Percentiles rank a stretch among this genome's conserved stretches.
Conservation (phyloP, 2,113 vertebrate genomes). For the Pteruthius melanotis region DNA sequence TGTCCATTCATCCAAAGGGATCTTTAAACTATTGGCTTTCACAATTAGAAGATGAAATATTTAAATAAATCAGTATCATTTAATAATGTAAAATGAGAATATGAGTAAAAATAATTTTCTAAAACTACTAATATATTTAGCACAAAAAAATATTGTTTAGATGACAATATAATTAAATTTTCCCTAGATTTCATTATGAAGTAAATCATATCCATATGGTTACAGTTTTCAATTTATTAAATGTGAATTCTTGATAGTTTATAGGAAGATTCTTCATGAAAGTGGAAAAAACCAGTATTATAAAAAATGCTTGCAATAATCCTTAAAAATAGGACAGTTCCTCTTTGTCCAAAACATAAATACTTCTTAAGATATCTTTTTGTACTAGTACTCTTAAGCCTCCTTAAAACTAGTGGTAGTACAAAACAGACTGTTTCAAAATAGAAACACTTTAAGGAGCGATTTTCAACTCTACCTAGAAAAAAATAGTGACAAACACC, state of each 20-base stretch:
- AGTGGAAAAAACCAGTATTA: not conserved
- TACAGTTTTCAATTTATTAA: not conserved
- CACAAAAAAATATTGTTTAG: not conserved
- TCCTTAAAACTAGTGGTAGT: not conserved
- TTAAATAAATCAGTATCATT: not conserved
- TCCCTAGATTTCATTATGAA: not conserved
- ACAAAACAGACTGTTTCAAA: not conserved
- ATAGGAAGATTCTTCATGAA: not conserved
- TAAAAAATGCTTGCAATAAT: not conserved
- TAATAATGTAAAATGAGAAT: not conserved
- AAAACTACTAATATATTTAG: not conserved
- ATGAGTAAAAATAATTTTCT: not conserved
- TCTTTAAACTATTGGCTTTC: not conserved
- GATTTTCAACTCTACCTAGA: not conserved
- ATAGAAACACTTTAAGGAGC: not conserved
- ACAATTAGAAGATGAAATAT: not conserved
- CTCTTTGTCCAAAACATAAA: not conserved
- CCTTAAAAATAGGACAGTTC: not conserved
- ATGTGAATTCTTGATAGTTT: not conserved
- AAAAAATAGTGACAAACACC: not conserved
- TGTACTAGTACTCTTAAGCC: not conserved
- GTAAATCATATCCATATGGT: not conserved
- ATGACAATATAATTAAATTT: not conserved
- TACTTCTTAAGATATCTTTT: not conserved
- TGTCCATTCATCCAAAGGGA: not conserved